These are phyloP conservation scores for Zosterops lateralis DNA, from an alignment of 2,113 vertebrate genomes.

Conservation along the genomic window DNA sequence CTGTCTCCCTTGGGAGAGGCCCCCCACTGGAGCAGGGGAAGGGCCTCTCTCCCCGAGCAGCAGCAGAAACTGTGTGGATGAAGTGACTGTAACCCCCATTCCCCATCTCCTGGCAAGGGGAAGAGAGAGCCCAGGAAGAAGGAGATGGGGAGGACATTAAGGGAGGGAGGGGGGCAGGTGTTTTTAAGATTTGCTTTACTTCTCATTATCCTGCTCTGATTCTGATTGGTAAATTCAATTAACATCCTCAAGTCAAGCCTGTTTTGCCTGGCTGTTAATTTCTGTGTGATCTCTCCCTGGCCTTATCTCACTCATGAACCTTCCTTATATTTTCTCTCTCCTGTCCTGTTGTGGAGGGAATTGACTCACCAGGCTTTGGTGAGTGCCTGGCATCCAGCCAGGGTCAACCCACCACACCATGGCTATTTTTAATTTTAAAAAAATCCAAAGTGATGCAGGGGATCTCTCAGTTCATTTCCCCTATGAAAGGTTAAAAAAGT, in stretches of 20 bases:
- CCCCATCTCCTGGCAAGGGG: background rate
- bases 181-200: background rate
- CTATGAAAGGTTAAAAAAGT: background rate
- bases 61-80: background rate
- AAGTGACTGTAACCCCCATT: background rate
- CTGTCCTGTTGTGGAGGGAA: background rate
- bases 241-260: background rate
- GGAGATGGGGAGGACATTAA: rapidly evolving
- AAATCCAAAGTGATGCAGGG: background rate
- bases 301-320: background rate
- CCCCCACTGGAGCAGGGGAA: background rate
- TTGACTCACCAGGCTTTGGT: background rate
- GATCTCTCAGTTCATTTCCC: background rate
- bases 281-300: background rate
- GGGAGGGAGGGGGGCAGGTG: background rate
- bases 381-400: background rate
- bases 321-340: background rate
- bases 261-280: background rate
- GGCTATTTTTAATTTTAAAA: background rate
- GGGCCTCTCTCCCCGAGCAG: background rate
- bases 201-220: background rate
- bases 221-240: background rate
- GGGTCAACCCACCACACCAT: background rate
- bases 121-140: background rate
- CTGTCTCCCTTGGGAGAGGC: background rate